Evolutionary conservation across 2,888 invertebrate species (phyloP), one percentile per base, ranked within the genome.

Genomic region (Yponomeuta sedellus): DNA sequence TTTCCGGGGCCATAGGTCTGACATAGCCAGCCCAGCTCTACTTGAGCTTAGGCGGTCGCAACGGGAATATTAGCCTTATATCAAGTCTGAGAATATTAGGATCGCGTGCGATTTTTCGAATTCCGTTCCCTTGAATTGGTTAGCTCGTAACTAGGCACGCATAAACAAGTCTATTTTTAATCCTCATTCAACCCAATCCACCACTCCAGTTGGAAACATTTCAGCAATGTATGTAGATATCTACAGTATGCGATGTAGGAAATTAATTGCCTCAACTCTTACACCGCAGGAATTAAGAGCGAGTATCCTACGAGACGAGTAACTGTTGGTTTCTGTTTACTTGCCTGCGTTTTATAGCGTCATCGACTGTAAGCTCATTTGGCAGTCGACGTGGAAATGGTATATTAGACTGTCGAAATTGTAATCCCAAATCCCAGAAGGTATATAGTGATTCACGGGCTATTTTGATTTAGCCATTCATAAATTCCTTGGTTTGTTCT

Each of bases 181-280:
- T 66, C 67, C 71, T 72, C 77, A 78, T 79, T 79, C 74, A 80
- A 69, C 64, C 67, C 22, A 16, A 62, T 34, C 34, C 34, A 11
- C 61, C 71, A 69, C 73, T 71, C 68, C 72, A 73, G 68, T 70
- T 68, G 68, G 65, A 70, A 69, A 67, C 64, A 69, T 71, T 69
- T 72, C 66, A 70, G 69, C 67, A 64, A 70, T 69, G 66, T 62
- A 70, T 69, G 66, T 39, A 68, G 68, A 68, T 69, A 61, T 70
- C 70, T 72, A 69, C 72, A 3, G 22, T 59, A 19, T 20, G 20
- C 59, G 11, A 19, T 5, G 25, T 20, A 20, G 59, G 10, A 59
- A 12, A 52, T 2, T 52, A 52, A 12, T 5, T 52, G 16, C 16
- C 44, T 52, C 16, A 52, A 52, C 10, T 34, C 34, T 34, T 34